These are phyloP conservation scores for pig (Sus scrofa) DNA, from an alignment of 2,113 vertebrate genomes.

Conservation along the genomic window DNA sequence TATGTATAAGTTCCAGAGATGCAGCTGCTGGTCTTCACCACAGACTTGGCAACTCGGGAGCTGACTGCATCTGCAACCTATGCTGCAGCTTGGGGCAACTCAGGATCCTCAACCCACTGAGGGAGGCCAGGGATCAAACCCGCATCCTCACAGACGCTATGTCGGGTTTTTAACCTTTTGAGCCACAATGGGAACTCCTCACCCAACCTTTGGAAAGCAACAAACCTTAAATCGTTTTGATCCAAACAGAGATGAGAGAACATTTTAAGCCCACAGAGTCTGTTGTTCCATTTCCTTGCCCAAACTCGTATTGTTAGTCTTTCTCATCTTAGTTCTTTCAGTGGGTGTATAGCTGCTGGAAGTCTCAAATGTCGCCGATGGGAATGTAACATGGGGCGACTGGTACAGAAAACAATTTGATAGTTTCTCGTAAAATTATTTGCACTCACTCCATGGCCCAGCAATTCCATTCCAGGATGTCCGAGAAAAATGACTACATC, in stretches of 20 bases:
- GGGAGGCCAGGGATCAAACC: too few species aligned
- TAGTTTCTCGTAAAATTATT: background rate
- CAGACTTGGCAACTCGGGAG: too few species aligned
- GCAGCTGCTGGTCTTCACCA: background rate
- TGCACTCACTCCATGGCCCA: background rate
- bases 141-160: too few species aligned
- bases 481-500: background rate
- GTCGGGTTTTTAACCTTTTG: too few species aligned
- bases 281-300: background rate
- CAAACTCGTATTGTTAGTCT: background rate
- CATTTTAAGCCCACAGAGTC: background rate
- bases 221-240: background rate
- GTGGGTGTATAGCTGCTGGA: background rate
- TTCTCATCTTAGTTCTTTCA: background rate
- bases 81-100: too few species aligned
- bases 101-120: too few species aligned
- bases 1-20: too few species aligned
- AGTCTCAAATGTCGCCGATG: background rate
- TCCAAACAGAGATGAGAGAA: background rate
- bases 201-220: background rate
- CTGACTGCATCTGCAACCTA: too few species aligned
- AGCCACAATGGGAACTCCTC: too few species aligned
- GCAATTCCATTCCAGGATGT: background rate
- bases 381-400: background rate
- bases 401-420: background rate